Conservation (phyloP, 1,140 invertebrate species). For the Trachelipus rathkii region DNA sequence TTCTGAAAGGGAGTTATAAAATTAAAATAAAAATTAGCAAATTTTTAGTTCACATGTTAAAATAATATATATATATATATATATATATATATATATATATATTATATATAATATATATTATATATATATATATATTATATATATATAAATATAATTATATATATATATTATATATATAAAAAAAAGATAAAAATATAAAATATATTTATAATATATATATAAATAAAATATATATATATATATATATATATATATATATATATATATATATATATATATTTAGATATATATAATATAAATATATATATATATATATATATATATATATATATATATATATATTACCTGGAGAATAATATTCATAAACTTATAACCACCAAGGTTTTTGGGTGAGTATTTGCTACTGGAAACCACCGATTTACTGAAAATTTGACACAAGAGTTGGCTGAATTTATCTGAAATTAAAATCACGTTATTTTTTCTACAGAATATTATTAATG, state of each 20-base stretch:
- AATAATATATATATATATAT: not conserved
- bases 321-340: conserved; percentile 12
- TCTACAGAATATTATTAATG: no score
- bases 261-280: conserved; percentile 11
- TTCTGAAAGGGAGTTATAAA: not conserved
- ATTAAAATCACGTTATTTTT: conserved; percentile 31
- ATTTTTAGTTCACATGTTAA: not conserved
- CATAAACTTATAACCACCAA: conserved; percentile 84
- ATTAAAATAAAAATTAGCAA: not conserved
- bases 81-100: not conserved
- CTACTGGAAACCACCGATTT: conserved; percentile 91
- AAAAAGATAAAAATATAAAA: no score
- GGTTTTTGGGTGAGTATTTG: conserved; percentile 92
- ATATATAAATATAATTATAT: not conserved
- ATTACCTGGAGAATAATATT: conserved; percentile 91
- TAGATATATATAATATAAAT: not conserved
- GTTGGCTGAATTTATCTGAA: conserved; percentile 68
- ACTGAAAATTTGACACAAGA: conserved; percentile 89
- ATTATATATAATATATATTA: not conserved
- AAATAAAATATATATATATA: not conserved
- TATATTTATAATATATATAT: conserved; percentile 6
- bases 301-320: conserved; percentile 15
- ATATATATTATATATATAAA: conserved; percentile 19
- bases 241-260: not conserved
- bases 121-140: conserved; percentile 10